Evolutionary conservation across 2,797 vertebrate species (phyloP), one percentile per base, ranked within the genome.

Genomic region (Discoglossus pictus): DNA sequence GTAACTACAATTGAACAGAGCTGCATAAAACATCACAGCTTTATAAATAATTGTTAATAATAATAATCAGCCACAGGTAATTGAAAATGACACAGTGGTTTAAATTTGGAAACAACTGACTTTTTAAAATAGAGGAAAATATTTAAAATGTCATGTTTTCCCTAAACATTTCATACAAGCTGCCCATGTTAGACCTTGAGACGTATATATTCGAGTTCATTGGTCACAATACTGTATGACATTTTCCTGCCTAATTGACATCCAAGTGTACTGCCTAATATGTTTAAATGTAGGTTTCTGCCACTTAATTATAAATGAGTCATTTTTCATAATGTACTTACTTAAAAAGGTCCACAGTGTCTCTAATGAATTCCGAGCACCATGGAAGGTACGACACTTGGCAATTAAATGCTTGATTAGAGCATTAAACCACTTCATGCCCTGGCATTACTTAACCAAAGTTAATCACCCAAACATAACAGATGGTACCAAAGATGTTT

Each of bases 391-490:
- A 34, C 53, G 40, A 35, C 47, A 40, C 44, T 58, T 50, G 36
- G n/a, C 35, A 66, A 66, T 64, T 20, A 56, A 56, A 65, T 25
- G 31, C 39, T 10, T 50, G 53, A 58, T 66, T 66, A 66, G 34
- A 42, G 16, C 23, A 58, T 50, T 58, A 58, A 50, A 58, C 44
- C 31, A 39, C 24, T 58, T 40, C 23, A 50, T 48, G 34, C 6
- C 64, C 43, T 34, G 46, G 53, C 34, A 31, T 66, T 55, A 66
- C 34, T 31, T 48, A 58, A 44, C 9, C 18, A 17, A 47, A 66
- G 64, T 66, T 50, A 66, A 58, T 58, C 64, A 66, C 34, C 36
- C 44, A 58, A 50, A 66, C 21, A 47, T 23, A 66, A 34, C 64
- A 66, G 64, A 66, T 66, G 62, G 51, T 21, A 25, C 27, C 20